Base-by-base conservation (phyloP, 2,113 vertebrate genomes). In the Neogale vison region DNA sequence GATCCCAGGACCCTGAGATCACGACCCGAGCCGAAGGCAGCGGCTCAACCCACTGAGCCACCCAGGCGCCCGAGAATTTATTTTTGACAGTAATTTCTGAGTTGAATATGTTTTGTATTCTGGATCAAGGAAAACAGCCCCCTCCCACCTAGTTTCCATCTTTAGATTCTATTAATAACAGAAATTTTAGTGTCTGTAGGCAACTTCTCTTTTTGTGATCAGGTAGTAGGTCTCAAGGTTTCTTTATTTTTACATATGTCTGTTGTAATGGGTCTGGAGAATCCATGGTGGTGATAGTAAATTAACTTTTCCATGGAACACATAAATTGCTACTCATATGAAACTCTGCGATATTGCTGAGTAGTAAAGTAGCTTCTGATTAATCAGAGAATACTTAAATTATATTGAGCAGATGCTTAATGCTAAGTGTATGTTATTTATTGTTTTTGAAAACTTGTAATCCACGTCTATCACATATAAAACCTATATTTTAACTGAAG, bases 371-470 rank as follows among this genome's bases (percentile, higher is more conserved):
- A 83, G 47, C 42, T 92, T 93, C 34, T 93, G 31, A 81, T 57
- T 93, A 96, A 96, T 92, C 76, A 98, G 55, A 94, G 74, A 96
- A 82, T 24, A 71, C 24, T 90, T 90, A 81, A 67, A 45, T 80
- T 96, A 82, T 83, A 83, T 79, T 89, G 31, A 88, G 9, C 7
- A 45, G 89, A 57, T 76, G 74, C 42, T 95, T 96, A 97, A 74
- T 91, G n/a, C 45, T 80, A 83, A 91, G 13, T 65, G 3, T 72
- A 76, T 90, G 21, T 55, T 94, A 71, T 20, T 95, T 36, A 77
- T 86, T 95, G 3, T 96, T 97, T 97, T 96, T 50, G n/a, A 93
- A 93, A 92, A 87, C 61, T 85, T 93, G 24, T 95, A 88, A 80
- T 85, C 11, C 17, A 7, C 88, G 21, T 85, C 11, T 76, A 18